Percentiles rank a stretch among this genome's conserved stretches.
Evolutionary conservation across 2,888 invertebrate species (phyloP).

Genomic region (Heliconius cydno): DNA sequence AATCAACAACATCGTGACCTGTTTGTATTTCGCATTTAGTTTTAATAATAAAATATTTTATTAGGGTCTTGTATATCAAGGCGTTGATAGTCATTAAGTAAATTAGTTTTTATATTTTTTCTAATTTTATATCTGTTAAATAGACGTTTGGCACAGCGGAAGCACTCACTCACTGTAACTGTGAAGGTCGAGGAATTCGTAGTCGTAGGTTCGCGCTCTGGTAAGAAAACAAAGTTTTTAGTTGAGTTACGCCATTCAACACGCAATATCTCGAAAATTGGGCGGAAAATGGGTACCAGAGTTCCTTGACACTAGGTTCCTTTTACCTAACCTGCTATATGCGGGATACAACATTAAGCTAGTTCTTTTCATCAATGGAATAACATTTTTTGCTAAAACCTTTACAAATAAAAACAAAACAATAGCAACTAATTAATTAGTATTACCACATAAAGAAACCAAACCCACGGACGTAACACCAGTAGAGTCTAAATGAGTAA

Average conservation of each 20-base stretch:
- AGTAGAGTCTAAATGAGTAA: constrained; percentile 21
- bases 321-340: not conserved
- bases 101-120: not conserved
- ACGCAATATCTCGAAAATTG: no score
- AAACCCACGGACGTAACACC: not conserved
- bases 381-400: not conserved
- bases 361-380: not conserved
- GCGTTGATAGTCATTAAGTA: not conserved
- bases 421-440: not conserved
- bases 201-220: no score
- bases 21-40: not conserved
- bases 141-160: not conserved
- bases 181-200: no score
- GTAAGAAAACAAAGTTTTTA: no score
- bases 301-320: not conserved
- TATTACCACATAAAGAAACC: not conserved
- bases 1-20: not conserved
- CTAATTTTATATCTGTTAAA: not conserved
- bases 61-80: no score
- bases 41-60: not conserved
- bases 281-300: not conserved
- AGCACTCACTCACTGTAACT: no score
- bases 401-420: not conserved
- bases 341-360: not conserved
- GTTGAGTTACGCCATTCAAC: no score